phyloP scores from a whole-genome alignment of 2,888 invertebrate species.

The Lypha dubia region DNA sequence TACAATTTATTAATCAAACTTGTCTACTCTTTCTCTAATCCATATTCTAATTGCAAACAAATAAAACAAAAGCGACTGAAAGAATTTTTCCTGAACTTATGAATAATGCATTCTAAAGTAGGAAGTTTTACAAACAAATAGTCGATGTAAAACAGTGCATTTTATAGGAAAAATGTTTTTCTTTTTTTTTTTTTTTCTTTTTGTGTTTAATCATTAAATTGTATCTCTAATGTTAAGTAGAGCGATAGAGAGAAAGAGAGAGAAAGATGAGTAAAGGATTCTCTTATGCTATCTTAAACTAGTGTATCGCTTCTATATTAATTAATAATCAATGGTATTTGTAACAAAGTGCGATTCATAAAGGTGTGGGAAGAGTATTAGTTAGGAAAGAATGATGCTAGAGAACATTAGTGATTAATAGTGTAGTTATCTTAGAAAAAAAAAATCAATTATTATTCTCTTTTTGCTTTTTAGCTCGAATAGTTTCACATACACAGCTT shows the following conservation, averaged over 20 bases:
- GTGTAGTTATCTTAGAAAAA: not conserved
- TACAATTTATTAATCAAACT: slow-evolving; percentile 46
- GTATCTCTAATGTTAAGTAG: slow-evolving; percentile 26
- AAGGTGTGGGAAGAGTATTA: not conserved
- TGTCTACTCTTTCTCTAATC: not conserved
- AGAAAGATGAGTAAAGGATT: not conserved
- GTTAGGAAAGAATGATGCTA: not conserved
- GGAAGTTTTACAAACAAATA: slow-evolving; percentile 23
- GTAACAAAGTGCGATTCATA: not conserved
- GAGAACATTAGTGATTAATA: slow-evolving; percentile 1
- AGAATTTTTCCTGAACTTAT: slow-evolving; percentile 31
- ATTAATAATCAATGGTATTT: slow-evolving; percentile 46
- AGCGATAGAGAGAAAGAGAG: too few relatives aligned
- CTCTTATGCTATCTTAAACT: not conserved
- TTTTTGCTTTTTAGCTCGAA: not conserved
- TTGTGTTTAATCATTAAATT: slow-evolving; percentile 40
- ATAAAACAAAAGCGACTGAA: slow-evolving; percentile 22
- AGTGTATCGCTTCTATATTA: slow-evolving; percentile 7
- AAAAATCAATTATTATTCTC: not conserved
- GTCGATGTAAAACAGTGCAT: slow-evolving; percentile 32
- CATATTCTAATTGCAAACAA: slow-evolving; percentile 23
- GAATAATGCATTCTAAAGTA: slow-evolving; percentile 60
- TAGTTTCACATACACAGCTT: not conserved
- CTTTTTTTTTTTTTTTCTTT: too few relatives aligned
- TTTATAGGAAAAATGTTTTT: not conserved